Conservation (phyloP, 1,140 invertebrate genomes). For the Macrostomum lignano region DNA sequence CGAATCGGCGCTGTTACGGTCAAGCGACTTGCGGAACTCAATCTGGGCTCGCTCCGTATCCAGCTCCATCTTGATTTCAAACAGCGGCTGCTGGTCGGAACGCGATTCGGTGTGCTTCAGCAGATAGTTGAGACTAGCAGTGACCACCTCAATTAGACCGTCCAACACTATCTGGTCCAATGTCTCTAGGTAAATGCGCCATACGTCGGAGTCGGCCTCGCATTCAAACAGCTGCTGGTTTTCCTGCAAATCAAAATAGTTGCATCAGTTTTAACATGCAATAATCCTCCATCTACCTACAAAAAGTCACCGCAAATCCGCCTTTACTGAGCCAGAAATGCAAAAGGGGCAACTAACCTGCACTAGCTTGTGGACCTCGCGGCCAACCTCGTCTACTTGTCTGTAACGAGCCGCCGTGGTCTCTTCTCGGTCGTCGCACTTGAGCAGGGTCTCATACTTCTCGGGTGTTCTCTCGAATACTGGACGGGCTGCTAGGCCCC, state of each 20-base stretch:
- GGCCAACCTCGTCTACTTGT: slow-evolving; percentile 41
- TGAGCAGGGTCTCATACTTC: slow-evolving; percentile 48
- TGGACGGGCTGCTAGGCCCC: slow-evolving; percentile 45
- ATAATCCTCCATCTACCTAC: slow-evolving; percentile 9
- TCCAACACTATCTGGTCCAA: slow-evolving; percentile 52
- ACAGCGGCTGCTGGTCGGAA: background rate
- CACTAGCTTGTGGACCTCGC: slow-evolving; percentile 43
- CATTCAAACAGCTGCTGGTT: slow-evolving; percentile 52
- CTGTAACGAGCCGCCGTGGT: slow-evolving; percentile 40
- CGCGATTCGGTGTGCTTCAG: slow-evolving; percentile 13
- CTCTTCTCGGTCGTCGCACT: slow-evolving; percentile 49
- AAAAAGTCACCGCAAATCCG: background rate
- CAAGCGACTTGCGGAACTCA: slow-evolving; percentile 42
- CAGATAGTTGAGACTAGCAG: slow-evolving; percentile 56
- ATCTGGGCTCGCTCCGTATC: slow-evolving; percentile 37
- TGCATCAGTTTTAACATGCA: too few species aligned
- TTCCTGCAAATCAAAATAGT: slow-evolving; percentile 14
- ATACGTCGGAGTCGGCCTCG: slow-evolving; percentile 35
- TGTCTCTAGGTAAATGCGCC: slow-evolving; percentile 54
- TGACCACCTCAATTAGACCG: slow-evolving; percentile 42
- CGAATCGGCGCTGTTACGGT: slow-evolving; percentile 41
- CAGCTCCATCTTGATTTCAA: background rate
- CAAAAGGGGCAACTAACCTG: slow-evolving; percentile 10
- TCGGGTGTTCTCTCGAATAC: slow-evolving; percentile 51
- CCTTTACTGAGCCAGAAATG: slow-evolving; percentile 10